Evolutionary conservation across 1,140 invertebrate species (phyloP).

Genomic region (Diachasmimorpha longicaudata): DNA sequence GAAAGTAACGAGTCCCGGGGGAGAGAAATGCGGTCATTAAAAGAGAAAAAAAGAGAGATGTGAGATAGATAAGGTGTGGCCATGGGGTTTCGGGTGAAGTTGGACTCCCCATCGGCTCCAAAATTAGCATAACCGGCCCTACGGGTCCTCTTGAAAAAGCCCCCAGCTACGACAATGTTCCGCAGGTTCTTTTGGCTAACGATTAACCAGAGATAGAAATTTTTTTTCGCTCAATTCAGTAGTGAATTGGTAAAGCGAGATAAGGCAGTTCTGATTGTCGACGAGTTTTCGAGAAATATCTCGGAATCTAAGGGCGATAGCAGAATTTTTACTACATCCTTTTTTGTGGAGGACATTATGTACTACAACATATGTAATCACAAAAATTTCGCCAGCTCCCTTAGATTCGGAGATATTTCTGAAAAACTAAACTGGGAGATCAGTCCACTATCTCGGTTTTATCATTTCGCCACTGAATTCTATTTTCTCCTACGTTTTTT

Average conservation of each 20-base stretch:
- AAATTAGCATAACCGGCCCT: constrained; percentile 51
- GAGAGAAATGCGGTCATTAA: constrained; percentile 17
- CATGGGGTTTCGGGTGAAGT: constrained; percentile 35
- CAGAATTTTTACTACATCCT: not conserved
- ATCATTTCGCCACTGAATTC: too few species aligned
- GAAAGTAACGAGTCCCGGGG: not conserved
- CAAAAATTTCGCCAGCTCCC: too few species aligned
- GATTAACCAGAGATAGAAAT: not conserved
- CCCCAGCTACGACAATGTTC: not conserved
- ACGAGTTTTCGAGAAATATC: too few species aligned
- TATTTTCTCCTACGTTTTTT: not conserved
- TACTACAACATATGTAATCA: too few species aligned
- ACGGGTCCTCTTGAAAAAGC: constrained; percentile 40
- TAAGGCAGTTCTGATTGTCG: too few species aligned
- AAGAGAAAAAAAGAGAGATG: constrained; percentile 13
- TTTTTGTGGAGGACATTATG: too few species aligned
- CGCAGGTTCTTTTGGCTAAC: not conserved
- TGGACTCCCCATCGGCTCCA: constrained; percentile 24
- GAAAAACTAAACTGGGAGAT: too few species aligned
- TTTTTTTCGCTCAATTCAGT: not conserved
- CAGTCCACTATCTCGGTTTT: too few species aligned
- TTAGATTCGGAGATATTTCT: too few species aligned
- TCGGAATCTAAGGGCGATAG: too few species aligned
- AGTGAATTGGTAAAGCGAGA: too few species aligned
- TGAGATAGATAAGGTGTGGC: constrained; percentile 35